Conservation (phyloP, 2,888 invertebrate species). For the Scaptomyza flava region DNA sequence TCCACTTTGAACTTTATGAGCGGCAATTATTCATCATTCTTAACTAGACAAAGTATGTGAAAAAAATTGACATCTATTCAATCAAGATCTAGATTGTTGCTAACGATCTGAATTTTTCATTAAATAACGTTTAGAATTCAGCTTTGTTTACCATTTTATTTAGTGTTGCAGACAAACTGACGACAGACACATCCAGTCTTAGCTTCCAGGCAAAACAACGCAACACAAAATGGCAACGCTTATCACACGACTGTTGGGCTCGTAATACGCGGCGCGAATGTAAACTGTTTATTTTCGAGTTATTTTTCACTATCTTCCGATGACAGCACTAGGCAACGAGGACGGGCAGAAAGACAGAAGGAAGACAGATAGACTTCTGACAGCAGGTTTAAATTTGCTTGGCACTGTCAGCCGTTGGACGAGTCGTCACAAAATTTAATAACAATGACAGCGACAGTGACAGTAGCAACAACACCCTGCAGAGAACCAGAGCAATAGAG, state of each 20-base stretch:
- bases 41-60: not conserved
- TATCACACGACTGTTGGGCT: slow-evolving; percentile 31
- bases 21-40: not conserved
- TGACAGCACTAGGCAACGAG: slow-evolving; percentile 44
- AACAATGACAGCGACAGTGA: slow-evolving; percentile 43
- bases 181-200: slow-evolving; percentile 16
- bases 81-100: slow-evolving; percentile 46
- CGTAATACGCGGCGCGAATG: slow-evolving; percentile 45
- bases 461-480: slow-evolving; percentile 27
- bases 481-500: slow-evolving; percentile 18
- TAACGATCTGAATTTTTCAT: slow-evolving; percentile 44
- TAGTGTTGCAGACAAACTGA: slow-evolving; percentile 19
- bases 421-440: slow-evolving; percentile 60
- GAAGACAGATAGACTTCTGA: slow-evolving; percentile 15
- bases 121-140: slow-evolving; percentile 30
- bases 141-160: slow-evolving; percentile 48
- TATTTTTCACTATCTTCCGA: slow-evolving; percentile 65
- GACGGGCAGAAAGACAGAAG: not conserved
- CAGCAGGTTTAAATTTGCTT: slow-evolving; percentile 55
- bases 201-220: slow-evolving; percentile 4
- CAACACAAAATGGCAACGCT: slow-evolving; percentile 19
- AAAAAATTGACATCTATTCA: slow-evolving; percentile 30
- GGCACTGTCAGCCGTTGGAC: slow-evolving; percentile 33
- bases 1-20: not conserved
- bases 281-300: slow-evolving; percentile 65